phyloP scores from a whole-genome alignment of 2,113 vertebrate species.

The Pangasianodon gigas region DNA sequence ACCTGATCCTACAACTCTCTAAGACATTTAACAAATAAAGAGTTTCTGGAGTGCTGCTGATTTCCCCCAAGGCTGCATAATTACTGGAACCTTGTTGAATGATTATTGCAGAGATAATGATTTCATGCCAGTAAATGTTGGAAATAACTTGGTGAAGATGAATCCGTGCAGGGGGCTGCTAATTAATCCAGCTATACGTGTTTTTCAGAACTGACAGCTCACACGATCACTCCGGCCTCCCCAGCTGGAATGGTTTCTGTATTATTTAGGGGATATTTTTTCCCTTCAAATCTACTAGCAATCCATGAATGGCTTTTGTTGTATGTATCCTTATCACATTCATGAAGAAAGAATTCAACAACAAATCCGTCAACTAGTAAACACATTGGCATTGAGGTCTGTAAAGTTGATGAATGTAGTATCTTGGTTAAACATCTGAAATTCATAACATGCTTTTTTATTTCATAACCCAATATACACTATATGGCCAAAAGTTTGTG shows the following conservation, averaged over 20 bases:
- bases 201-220: neutral
- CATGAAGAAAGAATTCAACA: neutral
- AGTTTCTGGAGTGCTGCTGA: neutral
- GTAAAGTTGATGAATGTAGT: neutral
- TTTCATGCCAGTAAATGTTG: neutral
- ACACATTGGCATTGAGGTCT: neutral
- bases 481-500: neutral
- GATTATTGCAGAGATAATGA: neutral
- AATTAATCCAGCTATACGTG: neutral
- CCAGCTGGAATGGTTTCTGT: neutral
- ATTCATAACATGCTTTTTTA: neutral
- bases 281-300: neutral
- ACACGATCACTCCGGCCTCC: neutral
- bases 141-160: neutral
- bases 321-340: neutral
- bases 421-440: neutral
- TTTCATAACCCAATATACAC: neutral
- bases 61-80: neutral
- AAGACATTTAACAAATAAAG: neutral
- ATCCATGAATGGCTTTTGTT: neutral
- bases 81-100: neutral
- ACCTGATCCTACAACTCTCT: neutral
- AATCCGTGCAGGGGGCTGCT: neutral
- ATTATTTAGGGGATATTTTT: neutral
- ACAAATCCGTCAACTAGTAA: neutral